Evolutionary conservation across 2,113 vertebrate genomes (phyloP).

Genomic region (Suricata suricatta): DNA sequence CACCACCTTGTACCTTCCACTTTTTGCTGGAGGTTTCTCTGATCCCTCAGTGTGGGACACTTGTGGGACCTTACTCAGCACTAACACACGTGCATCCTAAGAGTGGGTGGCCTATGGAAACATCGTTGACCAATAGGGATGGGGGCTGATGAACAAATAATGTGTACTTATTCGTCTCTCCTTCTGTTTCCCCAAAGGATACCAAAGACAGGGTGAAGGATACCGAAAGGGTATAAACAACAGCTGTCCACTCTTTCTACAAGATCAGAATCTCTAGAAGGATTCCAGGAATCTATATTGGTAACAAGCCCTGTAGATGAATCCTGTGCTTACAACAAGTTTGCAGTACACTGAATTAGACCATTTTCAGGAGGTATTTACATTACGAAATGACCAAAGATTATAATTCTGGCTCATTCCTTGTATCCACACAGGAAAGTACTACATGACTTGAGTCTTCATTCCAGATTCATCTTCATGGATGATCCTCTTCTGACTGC

Average conservation of each 20-base stretch:
- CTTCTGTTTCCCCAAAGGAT: background rate
- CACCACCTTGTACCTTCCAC: background rate
- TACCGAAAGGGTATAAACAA: background rate
- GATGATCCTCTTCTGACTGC: background rate
- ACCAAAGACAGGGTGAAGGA: background rate
- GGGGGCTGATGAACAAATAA: background rate
- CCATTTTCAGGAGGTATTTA: background rate
- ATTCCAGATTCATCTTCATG: background rate
- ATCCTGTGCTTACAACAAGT: background rate
- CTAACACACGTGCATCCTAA: background rate
- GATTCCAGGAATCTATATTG: background rate
- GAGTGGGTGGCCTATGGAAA: background rate
- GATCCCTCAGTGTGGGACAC: background rate
- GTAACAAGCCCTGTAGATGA: background rate
- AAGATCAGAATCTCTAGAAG: background rate
- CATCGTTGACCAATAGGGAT: background rate
- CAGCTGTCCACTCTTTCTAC: background rate
- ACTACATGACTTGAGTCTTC: fast-evolving
- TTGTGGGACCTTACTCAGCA: background rate
- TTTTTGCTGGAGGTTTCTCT: background rate
- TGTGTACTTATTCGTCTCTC: background rate
- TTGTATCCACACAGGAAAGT: background rate
- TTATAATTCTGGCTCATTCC: background rate
- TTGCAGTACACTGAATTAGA: background rate
- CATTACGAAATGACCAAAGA: background rate